Evolutionary conservation across 2,888 invertebrate genomes (phyloP).

Genomic region (Sphaerophoria taeniata): DNA sequence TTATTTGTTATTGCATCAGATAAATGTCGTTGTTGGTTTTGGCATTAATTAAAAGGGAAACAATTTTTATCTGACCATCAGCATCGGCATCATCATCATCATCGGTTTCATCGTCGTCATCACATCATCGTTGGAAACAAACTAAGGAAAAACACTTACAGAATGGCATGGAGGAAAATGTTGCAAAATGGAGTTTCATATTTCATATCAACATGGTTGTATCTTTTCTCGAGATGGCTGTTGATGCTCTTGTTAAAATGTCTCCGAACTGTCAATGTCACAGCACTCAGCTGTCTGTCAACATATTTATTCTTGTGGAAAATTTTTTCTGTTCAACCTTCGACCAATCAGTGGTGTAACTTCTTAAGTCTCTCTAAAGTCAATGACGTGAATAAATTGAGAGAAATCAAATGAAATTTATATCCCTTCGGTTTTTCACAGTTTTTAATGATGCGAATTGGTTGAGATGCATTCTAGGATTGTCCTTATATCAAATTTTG

Average conservation of each 20-base stretch:
- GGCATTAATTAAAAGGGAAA: slow-evolving; percentile 60
- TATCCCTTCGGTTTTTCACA: slow-evolving; percentile 7
- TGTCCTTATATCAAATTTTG: not conserved
- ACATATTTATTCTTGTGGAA: slow-evolving; percentile 45
- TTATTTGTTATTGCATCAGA: slow-evolving; percentile 29
- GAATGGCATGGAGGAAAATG: not conserved
- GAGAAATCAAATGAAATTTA: slow-evolving; percentile 11
- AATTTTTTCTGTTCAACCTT: not conserved
- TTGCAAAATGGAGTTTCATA: slow-evolving; percentile 60
- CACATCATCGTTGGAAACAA: not conserved
- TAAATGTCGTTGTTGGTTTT: not conserved
- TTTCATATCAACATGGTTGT: slow-evolving; percentile 54
- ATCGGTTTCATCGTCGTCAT: not conserved
- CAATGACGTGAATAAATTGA: not conserved
- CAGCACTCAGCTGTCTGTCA: slow-evolving; percentile 60
- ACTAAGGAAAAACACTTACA: not conserved
- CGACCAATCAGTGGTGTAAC: not conserved
- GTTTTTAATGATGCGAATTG: not conserved
- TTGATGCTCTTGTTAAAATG: slow-evolving; percentile 39
- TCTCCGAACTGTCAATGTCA: slow-evolving; percentile 51
- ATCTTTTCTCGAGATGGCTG: slow-evolving; percentile 1
- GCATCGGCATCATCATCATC: not conserved
- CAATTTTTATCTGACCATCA: not conserved
- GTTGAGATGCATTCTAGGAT: not conserved
- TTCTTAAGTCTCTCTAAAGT: not conserved